Percentiles rank a stretch among this genome's conserved stretches.
These are phyloP conservation scores for Hypocryptadius cinnamomeus DNA, from an alignment of 2,113 vertebrate genomes.

Conservation along the genomic window DNA sequence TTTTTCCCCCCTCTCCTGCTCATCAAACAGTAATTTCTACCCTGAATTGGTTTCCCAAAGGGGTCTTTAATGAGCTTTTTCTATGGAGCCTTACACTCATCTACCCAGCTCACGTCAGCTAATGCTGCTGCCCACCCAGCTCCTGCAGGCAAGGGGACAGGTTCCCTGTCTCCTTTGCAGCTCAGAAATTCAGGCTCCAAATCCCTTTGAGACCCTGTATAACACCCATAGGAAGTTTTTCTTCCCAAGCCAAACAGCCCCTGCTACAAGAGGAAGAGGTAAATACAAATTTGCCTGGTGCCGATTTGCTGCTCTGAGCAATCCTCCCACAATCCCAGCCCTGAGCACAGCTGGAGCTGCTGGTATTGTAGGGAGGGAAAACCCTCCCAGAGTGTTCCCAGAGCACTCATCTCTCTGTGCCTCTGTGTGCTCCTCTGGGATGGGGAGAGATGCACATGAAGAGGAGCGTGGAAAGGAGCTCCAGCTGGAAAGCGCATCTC, in stretches of 20 bases:
- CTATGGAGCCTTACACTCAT: neutral
- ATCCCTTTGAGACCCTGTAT: neutral
- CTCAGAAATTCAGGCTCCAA: neutral
- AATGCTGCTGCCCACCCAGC: neutral
- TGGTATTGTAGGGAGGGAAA: neutral
- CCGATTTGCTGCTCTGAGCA: neutral
- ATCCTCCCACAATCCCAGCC: neutral
- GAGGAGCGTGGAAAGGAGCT: neutral
- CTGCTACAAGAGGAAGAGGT: neutral
- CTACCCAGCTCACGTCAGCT: neutral
- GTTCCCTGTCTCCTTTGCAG: neutral
- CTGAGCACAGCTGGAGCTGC: neutral
- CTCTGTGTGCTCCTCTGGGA: neutral
- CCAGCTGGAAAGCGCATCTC: neutral
- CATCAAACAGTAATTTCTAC: conserved; percentile 35
- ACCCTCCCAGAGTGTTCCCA: neutral
- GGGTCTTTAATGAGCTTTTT: conserved; percentile 13
- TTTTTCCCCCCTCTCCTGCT: neutral
- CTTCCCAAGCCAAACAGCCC: neutral
- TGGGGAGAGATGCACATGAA: fast-evolving
- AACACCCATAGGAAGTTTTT: neutral
- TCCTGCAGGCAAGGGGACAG: neutral
- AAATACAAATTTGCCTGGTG: neutral
- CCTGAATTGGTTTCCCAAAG: conserved; percentile 18
- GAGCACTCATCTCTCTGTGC: neutral